Conservation (phyloP, 2,888 invertebrate genomes). For the Teleogryllus oceanicus region DNA sequence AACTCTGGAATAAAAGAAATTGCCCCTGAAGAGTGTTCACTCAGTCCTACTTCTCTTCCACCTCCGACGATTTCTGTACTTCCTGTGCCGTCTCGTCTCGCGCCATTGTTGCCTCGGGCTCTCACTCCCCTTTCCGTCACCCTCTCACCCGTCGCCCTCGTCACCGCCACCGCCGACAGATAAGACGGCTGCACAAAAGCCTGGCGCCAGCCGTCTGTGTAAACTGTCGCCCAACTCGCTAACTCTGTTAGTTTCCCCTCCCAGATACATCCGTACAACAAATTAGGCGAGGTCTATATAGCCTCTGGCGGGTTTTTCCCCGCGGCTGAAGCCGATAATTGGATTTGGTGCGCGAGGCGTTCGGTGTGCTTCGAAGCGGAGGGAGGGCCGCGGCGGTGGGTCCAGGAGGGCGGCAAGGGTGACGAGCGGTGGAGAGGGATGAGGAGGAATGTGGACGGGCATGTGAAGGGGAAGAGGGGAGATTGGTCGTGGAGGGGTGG, state of each 20-base stretch:
- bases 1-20: too few species aligned
- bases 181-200: not conserved
- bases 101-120: too few species aligned
- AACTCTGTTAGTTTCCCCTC: slow-evolving; percentile 10
- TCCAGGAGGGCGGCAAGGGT: not conserved
- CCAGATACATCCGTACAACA: slow-evolving; percentile 18
- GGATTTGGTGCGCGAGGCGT: slow-evolving; percentile 2
- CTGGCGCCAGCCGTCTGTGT: not conserved
- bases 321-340: slow-evolving; percentile 3
- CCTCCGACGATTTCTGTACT: too few species aligned
- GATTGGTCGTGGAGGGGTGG: too few species aligned
- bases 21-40: too few species aligned
- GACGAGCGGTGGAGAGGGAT: not conserved
- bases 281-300: not conserved
- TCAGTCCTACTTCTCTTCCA: too few species aligned
- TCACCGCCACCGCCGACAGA: not conserved
- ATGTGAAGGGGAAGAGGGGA: too few species aligned
- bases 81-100: too few species aligned
- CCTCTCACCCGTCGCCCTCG: not conserved
- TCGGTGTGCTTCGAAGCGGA: not conserved
- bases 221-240: slow-evolving; percentile 7
- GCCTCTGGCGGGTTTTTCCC: not conserved
- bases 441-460: too few species aligned
- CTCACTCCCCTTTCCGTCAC: too few species aligned
- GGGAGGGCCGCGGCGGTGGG: not conserved